phyloP scores from a whole-genome alignment of 2,888 invertebrate species.

The Melieria picta region DNA sequence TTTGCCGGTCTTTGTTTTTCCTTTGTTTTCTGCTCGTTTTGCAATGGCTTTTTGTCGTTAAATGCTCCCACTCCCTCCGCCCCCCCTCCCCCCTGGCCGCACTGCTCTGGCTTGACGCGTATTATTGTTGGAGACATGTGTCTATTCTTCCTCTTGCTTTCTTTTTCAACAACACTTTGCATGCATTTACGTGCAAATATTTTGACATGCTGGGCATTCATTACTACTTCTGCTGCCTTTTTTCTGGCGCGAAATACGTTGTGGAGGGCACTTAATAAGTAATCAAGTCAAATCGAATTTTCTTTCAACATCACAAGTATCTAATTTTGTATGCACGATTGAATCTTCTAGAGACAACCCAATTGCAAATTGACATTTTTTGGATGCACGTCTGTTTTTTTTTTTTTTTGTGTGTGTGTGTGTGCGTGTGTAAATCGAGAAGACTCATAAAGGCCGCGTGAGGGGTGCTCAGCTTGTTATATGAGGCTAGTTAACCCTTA shows the following conservation, averaged over 20 bases:
- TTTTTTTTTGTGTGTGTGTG: no score
- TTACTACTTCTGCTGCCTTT: no score
- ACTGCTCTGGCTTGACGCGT: no score
- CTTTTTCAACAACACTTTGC: no score
- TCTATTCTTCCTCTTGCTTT: no score
- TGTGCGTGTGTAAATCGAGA: background rate
- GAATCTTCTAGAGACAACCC: constrained; percentile 46
- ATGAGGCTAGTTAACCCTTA: constrained; percentile 25
- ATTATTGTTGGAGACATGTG: no score
- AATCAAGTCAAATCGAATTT: constrained; percentile 25
- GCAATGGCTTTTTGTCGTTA: background rate
- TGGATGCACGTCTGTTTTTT: background rate
- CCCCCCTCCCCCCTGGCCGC: no score
- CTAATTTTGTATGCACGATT: constrained; percentile 52
- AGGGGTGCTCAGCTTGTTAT: background rate
- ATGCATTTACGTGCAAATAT: no score
- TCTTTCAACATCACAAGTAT: constrained; percentile 18
- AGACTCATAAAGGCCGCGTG: no score
- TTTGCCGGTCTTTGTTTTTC: background rate
- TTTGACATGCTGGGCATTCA: no score
- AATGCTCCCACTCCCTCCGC: no score
- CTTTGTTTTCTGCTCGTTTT: background rate
- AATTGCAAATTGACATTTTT: constrained; percentile 56
- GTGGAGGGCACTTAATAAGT: constrained; percentile 12
- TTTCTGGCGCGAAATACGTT: no score